These are phyloP conservation scores for Galaxias olidus DNA, from an alignment of 2,797 vertebrate species.

Conservation along the genomic window DNA sequence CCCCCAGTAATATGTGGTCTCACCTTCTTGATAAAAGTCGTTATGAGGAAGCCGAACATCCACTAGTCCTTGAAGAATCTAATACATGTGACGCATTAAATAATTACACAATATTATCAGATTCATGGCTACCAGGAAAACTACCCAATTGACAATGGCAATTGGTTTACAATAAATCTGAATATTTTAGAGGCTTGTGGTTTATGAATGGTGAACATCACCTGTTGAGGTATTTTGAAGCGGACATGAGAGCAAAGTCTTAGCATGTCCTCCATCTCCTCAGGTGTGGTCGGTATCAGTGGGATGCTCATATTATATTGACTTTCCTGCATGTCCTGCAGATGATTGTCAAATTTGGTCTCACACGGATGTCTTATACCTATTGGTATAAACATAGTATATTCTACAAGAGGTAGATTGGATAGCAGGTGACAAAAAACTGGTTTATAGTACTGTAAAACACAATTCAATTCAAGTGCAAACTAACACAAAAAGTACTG, in stretches of 20 bases:
- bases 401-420: no score
- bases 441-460: no score
- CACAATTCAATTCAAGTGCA: no score
- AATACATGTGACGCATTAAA: slow-evolving; percentile 38
- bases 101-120: not conserved
- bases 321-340: slow-evolving; percentile 79
- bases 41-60: slow-evolving; percentile 94
- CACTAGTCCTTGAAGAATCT: slow-evolving; percentile 95
- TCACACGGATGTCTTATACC: slow-evolving; percentile 83
- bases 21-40: slow-evolving; percentile 89
- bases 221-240: slow-evolving; percentile 92
- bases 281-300: slow-evolving; percentile 88
- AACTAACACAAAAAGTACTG: slow-evolving; percentile 14
- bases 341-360: slow-evolving; percentile 83
- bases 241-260: slow-evolving; percentile 93
- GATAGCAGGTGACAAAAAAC: no score
- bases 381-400: slow-evolving; percentile 43
- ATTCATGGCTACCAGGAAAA: not conserved
- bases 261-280: slow-evolving; percentile 97
- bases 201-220: slow-evolving; percentile 41
- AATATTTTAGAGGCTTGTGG: not conserved
- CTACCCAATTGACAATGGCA: no score
- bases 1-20: slow-evolving; percentile 50
- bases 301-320: slow-evolving; percentile 77
- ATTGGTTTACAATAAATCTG: no score